Evolutionary conservation across 23 tunicate species (phyloP).

Genomic region (Halocynthia aurantium): DNA sequence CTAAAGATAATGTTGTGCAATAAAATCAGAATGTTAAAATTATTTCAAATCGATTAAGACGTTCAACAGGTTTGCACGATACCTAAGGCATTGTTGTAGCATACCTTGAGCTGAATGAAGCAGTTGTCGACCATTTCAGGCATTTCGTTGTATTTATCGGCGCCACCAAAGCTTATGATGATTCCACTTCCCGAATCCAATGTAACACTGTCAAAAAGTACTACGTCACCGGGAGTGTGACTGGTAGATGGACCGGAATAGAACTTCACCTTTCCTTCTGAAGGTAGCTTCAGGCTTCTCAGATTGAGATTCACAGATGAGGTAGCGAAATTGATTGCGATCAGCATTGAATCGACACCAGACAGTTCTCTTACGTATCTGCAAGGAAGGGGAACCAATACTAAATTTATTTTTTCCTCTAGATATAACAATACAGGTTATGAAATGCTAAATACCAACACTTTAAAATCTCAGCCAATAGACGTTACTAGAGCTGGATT

Average conservation of each 20-base stretch:
- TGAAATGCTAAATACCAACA: no score
- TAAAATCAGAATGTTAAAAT: no score
- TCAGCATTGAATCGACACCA: constrained; percentile 36
- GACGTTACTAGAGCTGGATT: no score
- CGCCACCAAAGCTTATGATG: constrained; percentile 16
- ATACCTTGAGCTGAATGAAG: constrained; percentile 47
- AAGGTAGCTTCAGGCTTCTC: constrained; percentile 10
- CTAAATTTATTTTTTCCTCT: no score
- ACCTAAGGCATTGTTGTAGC: constrained; percentile 49
- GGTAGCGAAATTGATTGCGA: constrained; percentile 43
- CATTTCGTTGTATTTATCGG: constrained; percentile 20
- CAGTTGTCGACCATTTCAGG: constrained; percentile 18
- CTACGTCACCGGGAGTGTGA: not conserved
- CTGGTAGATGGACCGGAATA: not conserved
- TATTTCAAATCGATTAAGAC: not conserved
- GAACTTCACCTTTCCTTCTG: constrained; percentile 15
- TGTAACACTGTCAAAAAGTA: not conserved
- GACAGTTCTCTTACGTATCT: constrained; percentile 70
- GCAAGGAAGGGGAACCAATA: not conserved
- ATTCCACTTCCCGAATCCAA: constrained; percentile 12
- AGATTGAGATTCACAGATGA: constrained; percentile 3
- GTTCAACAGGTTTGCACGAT: constrained; percentile 47
- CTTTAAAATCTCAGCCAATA: no score
- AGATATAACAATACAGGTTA: no score
- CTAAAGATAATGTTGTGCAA: no score